Percentiles rank a stretch among this genome's conserved stretches.
These are phyloP conservation scores for Dicrurus megarhynchus DNA, from an alignment of 2,113 vertebrate species.

Conservation along the genomic window DNA sequence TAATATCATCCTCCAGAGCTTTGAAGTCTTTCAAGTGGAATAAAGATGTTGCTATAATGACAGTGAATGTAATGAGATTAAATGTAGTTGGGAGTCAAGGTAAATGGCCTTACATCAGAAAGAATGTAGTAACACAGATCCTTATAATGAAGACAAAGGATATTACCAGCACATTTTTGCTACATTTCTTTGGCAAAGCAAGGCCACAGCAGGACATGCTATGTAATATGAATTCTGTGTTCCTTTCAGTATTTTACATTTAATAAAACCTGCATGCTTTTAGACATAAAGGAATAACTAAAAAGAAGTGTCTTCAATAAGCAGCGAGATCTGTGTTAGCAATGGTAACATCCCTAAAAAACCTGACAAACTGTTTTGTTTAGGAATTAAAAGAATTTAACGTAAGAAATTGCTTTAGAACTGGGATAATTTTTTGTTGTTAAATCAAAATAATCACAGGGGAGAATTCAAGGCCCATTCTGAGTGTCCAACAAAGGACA, in stretches of 20 bases:
- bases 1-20: constrained; percentile 69
- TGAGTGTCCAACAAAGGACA: neutral
- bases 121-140: constrained; percentile 50
- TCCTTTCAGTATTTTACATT: constrained; percentile 30
- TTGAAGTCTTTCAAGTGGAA: constrained; percentile 72
- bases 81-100: constrained; percentile 68
- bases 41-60: constrained; percentile 70
- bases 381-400: neutral
- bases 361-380: neutral
- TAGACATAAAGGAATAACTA: constrained; percentile 17
- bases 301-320: neutral
- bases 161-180: constrained; percentile 39
- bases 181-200: constrained; percentile 69
- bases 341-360: neutral
- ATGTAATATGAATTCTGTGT: constrained; percentile 10
- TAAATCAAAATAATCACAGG: neutral
- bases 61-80: constrained; percentile 72
- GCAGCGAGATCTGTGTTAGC: neutral
- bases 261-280: constrained; percentile 20
- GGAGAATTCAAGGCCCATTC: neutral
- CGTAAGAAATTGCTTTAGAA: neutral
- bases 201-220: constrained; percentile 58
- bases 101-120: constrained; percentile 74
- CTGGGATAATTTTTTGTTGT: neutral
- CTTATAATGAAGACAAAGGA: constrained; percentile 72